Conservation (phyloP, 2,888 invertebrate species). For the Sphinx pinastri region DNA sequence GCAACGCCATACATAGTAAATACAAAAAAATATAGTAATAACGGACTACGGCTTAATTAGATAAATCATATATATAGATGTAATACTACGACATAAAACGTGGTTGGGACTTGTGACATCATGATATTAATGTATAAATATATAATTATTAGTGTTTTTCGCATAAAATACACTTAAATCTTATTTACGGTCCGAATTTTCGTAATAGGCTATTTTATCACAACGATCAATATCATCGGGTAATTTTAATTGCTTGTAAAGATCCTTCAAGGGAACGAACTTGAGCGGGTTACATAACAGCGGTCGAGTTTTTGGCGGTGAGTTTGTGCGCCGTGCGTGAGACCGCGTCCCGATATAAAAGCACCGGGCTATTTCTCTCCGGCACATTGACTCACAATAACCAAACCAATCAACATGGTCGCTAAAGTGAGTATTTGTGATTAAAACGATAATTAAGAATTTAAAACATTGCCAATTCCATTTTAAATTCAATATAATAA, state of each 20-base stretch:
- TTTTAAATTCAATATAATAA: too few species aligned
- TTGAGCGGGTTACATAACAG: conserved; percentile 47
- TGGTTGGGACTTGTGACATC: too few species aligned
- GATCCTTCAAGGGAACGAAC: conserved; percentile 30
- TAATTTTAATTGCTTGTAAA: conserved; percentile 13
- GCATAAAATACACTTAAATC: too few species aligned
- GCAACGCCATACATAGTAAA: too few species aligned
- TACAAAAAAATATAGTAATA: too few species aligned
- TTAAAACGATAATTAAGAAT: background rate
- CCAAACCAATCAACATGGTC: conserved; percentile 68
- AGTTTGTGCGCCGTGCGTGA: conserved; percentile 26
- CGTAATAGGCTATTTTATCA: conserved; percentile 1
- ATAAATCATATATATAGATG: too few species aligned
- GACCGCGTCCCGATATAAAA: conserved; percentile 59
- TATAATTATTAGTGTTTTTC: too few species aligned
- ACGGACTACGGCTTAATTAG: too few species aligned
- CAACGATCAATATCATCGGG: background rate
- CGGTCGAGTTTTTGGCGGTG: conserved; percentile 52
- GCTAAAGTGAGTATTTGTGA: conserved; percentile 65
- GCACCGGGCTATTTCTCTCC: conserved; percentile 43
- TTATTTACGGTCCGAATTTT: background rate
- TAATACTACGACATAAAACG: too few species aligned
- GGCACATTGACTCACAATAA: conserved; percentile 61
- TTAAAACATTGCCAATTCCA: background rate
- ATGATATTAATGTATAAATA: too few species aligned